phyloP scores from a whole-genome alignment of 2,797 vertebrate genomes.

The Etheostoma perlongum region DNA sequence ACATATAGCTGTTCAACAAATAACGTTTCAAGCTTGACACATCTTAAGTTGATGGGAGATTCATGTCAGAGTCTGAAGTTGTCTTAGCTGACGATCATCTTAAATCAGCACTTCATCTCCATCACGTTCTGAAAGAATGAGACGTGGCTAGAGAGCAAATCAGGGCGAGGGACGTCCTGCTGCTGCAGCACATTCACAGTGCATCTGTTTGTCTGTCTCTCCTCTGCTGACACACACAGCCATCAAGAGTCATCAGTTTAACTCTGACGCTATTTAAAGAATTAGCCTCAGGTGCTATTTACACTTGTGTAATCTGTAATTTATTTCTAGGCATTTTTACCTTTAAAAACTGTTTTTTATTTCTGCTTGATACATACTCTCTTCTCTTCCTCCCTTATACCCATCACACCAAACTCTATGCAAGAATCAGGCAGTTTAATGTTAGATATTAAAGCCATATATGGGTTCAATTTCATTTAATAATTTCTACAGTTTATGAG shows the following conservation, averaged over 20 bases:
- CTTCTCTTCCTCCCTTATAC: neutral
- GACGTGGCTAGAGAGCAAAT: neutral
- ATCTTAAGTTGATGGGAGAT: neutral
- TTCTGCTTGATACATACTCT: neutral
- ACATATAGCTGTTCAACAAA: neutral
- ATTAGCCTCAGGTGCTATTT: neutral
- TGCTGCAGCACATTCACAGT: slow-evolving; percentile 47
- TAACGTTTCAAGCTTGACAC: neutral
- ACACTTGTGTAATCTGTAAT: neutral
- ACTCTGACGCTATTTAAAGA: neutral
- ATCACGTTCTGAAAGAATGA: neutral
- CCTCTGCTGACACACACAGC: slow-evolving; percentile 36
- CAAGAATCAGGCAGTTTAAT: neutral
- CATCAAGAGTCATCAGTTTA: neutral
- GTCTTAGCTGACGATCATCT: neutral
- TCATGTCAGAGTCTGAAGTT: neutral
- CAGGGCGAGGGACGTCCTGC: slow-evolving; percentile 13
- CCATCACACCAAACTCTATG: neutral
- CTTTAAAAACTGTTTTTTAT: no score
- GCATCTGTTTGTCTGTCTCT: slow-evolving; percentile 23
- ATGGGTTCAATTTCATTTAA: neutral
- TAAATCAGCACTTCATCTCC: slow-evolving; percentile 7
- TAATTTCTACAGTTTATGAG: neutral
- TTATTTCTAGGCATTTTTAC: neutral
- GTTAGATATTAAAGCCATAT: no score